phyloP scores from a whole-genome alignment of 2,797 vertebrate genomes.

The Xiphophorus birchmanni region DNA sequence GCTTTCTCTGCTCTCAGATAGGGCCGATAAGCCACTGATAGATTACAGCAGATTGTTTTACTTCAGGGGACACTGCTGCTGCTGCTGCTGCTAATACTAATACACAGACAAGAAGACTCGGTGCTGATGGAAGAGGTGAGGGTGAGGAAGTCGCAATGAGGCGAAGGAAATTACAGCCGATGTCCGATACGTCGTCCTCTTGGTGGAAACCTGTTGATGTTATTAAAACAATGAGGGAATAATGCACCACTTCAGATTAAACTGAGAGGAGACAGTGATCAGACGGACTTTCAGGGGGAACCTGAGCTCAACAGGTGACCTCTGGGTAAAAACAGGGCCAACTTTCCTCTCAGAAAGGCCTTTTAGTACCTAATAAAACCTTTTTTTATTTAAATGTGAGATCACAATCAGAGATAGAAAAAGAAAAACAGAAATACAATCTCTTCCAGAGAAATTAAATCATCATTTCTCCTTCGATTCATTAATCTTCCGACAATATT shows the following conservation, averaged over 20 bases:
- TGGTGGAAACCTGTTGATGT: slow-evolving; percentile 1
- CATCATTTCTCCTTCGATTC: slow-evolving; percentile 39
- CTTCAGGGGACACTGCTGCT: slow-evolving; percentile 87
- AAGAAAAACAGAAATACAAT: slow-evolving; percentile 54
- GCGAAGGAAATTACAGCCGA: slow-evolving; percentile 45
- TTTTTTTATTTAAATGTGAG: slow-evolving; percentile 17
- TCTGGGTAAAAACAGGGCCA: slow-evolving; percentile 70
- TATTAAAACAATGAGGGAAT: slow-evolving; percentile 5
- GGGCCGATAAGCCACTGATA: slow-evolving; percentile 91
- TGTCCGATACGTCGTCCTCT: slow-evolving; percentile 37
- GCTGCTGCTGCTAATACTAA: slow-evolving; percentile 83
- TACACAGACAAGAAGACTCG: slow-evolving; percentile 77
- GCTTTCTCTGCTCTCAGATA: slow-evolving; percentile 93
- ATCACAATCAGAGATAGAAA: slow-evolving; percentile 52
- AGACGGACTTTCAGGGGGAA: slow-evolving; percentile 10
- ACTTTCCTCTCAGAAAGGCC: slow-evolving; percentile 32
- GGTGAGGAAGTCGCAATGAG: slow-evolving; percentile 40
- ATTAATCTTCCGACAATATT: slow-evolving; percentile 44
- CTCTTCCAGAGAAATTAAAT: slow-evolving; percentile 45
- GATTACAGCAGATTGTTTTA: slow-evolving; percentile 97
- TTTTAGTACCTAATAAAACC: slow-evolving; percentile 54
- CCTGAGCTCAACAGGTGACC: slow-evolving; percentile 58
- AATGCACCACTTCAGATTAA: slow-evolving; percentile 47
- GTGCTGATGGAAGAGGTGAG: slow-evolving; percentile 59
- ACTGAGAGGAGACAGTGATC: slow-evolving; percentile 36